Conservation (phyloP, 2,113 vertebrate species). For the Azemiops feae region DNA sequence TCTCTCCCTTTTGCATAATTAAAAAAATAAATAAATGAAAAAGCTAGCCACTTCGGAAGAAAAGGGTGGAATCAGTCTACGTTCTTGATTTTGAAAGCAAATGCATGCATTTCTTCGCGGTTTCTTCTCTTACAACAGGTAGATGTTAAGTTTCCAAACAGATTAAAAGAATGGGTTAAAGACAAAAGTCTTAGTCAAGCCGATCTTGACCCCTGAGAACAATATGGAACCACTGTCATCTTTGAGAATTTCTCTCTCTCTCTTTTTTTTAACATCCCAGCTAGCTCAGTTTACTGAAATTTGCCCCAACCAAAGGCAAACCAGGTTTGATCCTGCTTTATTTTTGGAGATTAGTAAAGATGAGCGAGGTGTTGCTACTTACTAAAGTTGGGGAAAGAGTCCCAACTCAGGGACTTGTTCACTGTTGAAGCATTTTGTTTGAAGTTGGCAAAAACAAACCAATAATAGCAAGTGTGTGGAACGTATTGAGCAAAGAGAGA, state of each 20-base stretch:
- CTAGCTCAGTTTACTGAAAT: background rate
- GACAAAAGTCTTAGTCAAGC: background rate
- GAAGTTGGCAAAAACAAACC: background rate
- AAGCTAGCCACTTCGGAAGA: background rate
- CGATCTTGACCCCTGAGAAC: background rate
- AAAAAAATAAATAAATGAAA: too few species aligned
- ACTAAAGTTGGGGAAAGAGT: background rate
- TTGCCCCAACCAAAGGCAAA: background rate
- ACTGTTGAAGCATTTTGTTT: background rate
- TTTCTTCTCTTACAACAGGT: background rate
- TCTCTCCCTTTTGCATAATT: background rate
- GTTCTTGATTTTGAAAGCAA: background rate
- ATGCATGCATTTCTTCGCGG: background rate
- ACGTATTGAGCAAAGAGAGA: background rate
- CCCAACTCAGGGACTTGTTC: background rate
- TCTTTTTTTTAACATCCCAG: too few species aligned
- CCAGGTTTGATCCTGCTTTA: background rate
- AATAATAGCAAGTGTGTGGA: background rate
- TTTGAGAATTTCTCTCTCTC: background rate
- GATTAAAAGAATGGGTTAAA: background rate
- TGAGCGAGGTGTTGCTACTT: background rate
- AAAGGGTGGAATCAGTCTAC: background rate
- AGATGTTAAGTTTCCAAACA: background rate
- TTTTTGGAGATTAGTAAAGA: background rate
- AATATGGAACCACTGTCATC: background rate